Conservation (phyloP, 1,140 invertebrate species). For the Littorina saxatilis region DNA sequence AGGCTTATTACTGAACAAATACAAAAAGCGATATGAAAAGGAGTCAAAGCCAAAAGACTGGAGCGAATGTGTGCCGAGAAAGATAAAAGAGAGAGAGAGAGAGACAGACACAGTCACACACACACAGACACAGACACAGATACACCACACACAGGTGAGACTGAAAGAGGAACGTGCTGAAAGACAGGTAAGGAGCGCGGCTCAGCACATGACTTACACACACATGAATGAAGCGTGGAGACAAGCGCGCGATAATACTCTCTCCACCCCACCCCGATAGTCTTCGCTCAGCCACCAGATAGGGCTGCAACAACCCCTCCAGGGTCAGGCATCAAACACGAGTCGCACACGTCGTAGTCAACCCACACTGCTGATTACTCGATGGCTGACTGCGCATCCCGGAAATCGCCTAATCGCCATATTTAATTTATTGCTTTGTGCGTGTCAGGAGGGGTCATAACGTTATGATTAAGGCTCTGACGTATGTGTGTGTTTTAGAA, state of each 20-base stretch:
- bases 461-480: no score
- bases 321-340: background rate
- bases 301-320: background rate
- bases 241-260: background rate
- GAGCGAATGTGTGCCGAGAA: background rate
- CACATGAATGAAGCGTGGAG: no score
- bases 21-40: no score
- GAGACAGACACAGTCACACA: background rate
- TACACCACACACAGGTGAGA: background rate
- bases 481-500: no score
- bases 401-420: background rate
- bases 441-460: background rate
- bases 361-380: background rate
- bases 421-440: background rate
- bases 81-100: conserved; percentile 1
- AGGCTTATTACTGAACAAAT: no score
- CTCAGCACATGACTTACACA: no score
- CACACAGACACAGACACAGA: background rate
- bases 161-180: background rate
- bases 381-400: background rate
- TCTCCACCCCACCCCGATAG: background rate
- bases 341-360: background rate
- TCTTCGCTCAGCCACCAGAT: no score
- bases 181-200: background rate
- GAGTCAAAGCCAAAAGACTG: background rate